Conservation (phyloP, 2,113 vertebrate species). For the Pimephales promelas region DNA sequence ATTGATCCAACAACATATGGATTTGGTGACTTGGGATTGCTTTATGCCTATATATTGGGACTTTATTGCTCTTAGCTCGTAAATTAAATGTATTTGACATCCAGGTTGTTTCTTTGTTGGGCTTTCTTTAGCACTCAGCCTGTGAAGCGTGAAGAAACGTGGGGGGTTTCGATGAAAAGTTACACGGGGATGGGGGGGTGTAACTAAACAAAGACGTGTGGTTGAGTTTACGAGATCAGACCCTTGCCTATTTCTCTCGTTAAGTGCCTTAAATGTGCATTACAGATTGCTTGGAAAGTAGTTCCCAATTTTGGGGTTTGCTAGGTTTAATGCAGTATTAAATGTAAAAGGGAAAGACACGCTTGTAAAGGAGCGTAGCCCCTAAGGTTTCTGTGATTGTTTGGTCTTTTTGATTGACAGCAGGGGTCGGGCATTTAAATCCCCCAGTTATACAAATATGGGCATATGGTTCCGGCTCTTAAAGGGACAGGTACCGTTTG, state of each 20-base stretch:
- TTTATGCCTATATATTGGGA: background rate
- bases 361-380: slow-evolving; percentile 1
- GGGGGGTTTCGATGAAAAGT: slow-evolving; percentile 27
- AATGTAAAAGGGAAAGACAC: background rate
- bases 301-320: background rate
- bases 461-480: slow-evolving; percentile 62
- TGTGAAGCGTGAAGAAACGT: slow-evolving; percentile 16
- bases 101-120: slow-evolving; percentile 23
- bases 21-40: background rate
- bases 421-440: slow-evolving; percentile 81
- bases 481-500: slow-evolving; percentile 49
- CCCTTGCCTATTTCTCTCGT: background rate
- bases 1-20: background rate
- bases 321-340: background rate
- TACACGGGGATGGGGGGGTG: background rate
- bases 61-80: background rate
- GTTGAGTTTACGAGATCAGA: slow-evolving; percentile 26
- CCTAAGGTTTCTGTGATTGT: slow-evolving; percentile 63
- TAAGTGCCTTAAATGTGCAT: background rate
- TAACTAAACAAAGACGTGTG: slow-evolving; percentile 55
- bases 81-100: background rate
- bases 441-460: slow-evolving; percentile 75
- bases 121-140: background rate
- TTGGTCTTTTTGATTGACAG: slow-evolving; percentile 80
- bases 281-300: background rate